Percentiles rank a stretch among this genome's conserved stretches.
phyloP scores from a whole-genome alignment of 2,888 invertebrate genomes.

The Crematogaster levior region DNA sequence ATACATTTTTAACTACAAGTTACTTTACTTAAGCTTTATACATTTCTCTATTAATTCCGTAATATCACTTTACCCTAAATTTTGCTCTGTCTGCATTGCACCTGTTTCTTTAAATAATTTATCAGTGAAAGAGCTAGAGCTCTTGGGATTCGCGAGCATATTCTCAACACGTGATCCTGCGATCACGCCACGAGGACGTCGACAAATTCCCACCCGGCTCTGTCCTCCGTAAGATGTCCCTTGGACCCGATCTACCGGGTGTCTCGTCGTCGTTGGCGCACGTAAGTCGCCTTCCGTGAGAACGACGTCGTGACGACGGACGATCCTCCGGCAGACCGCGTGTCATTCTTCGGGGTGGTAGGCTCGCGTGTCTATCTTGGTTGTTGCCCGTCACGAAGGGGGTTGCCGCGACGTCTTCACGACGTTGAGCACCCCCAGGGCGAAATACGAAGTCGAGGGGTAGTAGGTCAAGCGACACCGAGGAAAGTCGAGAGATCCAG shows the following conservation, averaged over 20 bases:
- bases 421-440: constrained; percentile 78
- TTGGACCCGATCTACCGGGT: constrained; percentile 61
- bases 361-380: constrained; percentile 63
- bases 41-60: background rate
- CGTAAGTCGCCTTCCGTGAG: constrained; percentile 69
- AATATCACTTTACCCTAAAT: background rate
- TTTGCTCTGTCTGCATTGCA: background rate
- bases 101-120: constrained; percentile 27
- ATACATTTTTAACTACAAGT: background rate
- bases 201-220: constrained; percentile 55
- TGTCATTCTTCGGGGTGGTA: constrained; percentile 36
- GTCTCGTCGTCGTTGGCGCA: constrained; percentile 31
- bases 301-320: constrained; percentile 67
- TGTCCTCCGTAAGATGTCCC: constrained; percentile 51
- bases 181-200: constrained; percentile 33
- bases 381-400: constrained; percentile 73
- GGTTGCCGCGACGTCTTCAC: constrained; percentile 39
- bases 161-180: constrained; percentile 42
- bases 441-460: constrained; percentile 74
- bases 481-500: constrained; percentile 57
- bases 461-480: constrained; percentile 79
- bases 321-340: constrained; percentile 25
- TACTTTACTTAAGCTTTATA: background rate
- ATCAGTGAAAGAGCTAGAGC: constrained; percentile 1
- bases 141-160: constrained; percentile 35